Evolutionary conservation across 35 echinoderm and acorn worm genomes (phyloP), one percentile per base, ranked within the genome.

Genomic region (Heliocidaris tuberculata): DNA sequence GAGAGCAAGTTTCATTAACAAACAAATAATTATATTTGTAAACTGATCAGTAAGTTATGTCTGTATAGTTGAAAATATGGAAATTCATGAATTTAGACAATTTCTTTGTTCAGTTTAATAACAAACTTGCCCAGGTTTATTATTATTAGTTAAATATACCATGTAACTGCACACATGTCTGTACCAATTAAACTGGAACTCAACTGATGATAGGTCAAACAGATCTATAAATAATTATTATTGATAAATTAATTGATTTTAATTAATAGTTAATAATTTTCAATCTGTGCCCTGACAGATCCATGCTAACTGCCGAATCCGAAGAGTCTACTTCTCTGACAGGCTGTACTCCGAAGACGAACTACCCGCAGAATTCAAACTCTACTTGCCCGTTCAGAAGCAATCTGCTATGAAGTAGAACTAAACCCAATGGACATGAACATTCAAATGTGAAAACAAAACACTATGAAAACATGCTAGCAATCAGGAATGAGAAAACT

Each of bases 261-360:
- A 78, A 78, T 7, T 56, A 56, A 15, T 56, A 78, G 21, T 78
- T 78, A 78, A 27, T 17, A 5, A 27, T 78, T n/a, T 78, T 78
- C 5, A 27, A 78, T 93, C 32, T 88, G n/a, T 59, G 47, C 19
- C 49, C 94, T 87, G 31, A 71, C 96, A 97, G 95, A 97, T 97
- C 93, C 97, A 97, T 94, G 97, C 97, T 91, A 97, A 97, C 95
- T 97, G 97, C 95, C 96, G 97, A 27, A 97, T 97, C 92, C 95
- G 97, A 48, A 95, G 97, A 88, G 97, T 97, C 10, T 96, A 97
- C 94, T 97, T 97, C 92, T 97, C 97, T 16, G 95, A 97, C 94
- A 95, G 97, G 60, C 95, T 97, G 48, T 97, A 97, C 49, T 97
- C 97, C 6, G 97, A 97, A 95, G 97, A 97, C 48, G 97, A 97